Conservation (phyloP, 2,888 invertebrate genomes). For the Melanostoma mellinum region DNA sequence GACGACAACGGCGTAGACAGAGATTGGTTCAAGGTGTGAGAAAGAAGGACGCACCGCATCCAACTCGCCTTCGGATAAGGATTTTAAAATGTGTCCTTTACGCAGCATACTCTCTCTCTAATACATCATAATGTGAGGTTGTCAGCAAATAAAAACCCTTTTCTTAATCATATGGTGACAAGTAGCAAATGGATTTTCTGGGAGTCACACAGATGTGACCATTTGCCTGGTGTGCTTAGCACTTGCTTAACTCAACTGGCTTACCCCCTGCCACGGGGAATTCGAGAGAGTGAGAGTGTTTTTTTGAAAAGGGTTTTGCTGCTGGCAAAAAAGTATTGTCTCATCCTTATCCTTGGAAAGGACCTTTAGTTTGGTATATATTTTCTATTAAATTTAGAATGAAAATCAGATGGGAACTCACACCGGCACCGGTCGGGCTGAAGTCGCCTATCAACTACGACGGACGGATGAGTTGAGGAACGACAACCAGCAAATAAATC, state of each 20-base stretch:
- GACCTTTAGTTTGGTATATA: conserved; percentile 51
- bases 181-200: conserved; percentile 76
- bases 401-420: conserved; percentile 44
- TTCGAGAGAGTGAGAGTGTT: conserved; percentile 15
- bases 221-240: conserved; percentile 66
- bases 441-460: too few species aligned
- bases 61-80: conserved; percentile 57
- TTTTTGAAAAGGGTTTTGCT: conserved; percentile 61
- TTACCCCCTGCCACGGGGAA: conserved; percentile 1
- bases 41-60: conserved; percentile 37
- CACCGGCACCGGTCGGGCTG: background rate
- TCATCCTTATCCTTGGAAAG: conserved; percentile 12
- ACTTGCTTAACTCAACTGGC: conserved; percentile 65
- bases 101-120: conserved; percentile 67
- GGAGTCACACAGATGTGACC: conserved; percentile 74
- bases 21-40: conserved; percentile 19
- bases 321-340: conserved; percentile 50
- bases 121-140: conserved; percentile 75
- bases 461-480: conserved; percentile 12
- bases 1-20: conserved; percentile 54
- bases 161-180: conserved; percentile 77
- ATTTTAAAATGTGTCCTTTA: conserved; percentile 69
- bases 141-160: conserved; percentile 75
- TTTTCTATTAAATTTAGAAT: conserved; percentile 69
- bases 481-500: conserved; percentile 51